Percentiles rank a stretch among this genome's conserved stretches.
Conservation (phyloP, 1,140 invertebrate genomes). For the Papilio polytes region DNA sequence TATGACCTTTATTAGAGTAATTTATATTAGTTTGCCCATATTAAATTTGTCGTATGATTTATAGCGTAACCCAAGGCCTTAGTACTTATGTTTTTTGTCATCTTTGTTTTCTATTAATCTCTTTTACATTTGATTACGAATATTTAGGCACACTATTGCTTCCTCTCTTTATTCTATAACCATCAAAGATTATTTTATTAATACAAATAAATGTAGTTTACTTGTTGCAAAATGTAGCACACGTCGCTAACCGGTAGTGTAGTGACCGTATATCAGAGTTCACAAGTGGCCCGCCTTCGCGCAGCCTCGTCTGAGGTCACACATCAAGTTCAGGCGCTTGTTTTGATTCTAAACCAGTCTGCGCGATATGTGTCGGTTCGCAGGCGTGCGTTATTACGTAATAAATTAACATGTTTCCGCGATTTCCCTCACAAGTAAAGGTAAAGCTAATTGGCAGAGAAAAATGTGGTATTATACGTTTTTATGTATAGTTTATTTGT, state of each 20-base stretch:
- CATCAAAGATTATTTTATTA: too few relatives aligned
- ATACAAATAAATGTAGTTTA: not conserved
- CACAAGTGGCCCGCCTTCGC: constrained; percentile 59
- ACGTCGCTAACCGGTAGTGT: constrained; percentile 30
- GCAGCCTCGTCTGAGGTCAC: constrained; percentile 66
- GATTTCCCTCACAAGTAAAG: constrained; percentile 45
- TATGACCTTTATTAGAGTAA: not conserved
- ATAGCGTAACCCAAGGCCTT: too few relatives aligned
- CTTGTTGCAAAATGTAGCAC: not conserved
- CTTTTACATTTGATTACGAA: too few relatives aligned
- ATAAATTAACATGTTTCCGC: constrained; percentile 50
- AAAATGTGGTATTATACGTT: not conserved
- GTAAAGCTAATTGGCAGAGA: constrained; percentile 38
- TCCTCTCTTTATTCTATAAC: too few relatives aligned
- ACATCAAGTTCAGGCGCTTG: constrained; percentile 71
- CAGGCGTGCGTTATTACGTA: constrained; percentile 52
- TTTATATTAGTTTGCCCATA: not conserved
- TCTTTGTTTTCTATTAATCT: too few relatives aligned
- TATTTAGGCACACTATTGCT: too few relatives aligned
- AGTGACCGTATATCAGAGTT: constrained; percentile 39
- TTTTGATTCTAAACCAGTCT: constrained; percentile 60
- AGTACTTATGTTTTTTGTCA: too few relatives aligned
- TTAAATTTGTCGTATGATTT: too few relatives aligned
- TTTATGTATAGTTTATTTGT: not conserved
- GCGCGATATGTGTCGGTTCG: constrained; percentile 34